These are phyloP conservation scores for Limanda limanda DNA, from an alignment of 2,113 vertebrate species.

Conservation along the genomic window DNA sequence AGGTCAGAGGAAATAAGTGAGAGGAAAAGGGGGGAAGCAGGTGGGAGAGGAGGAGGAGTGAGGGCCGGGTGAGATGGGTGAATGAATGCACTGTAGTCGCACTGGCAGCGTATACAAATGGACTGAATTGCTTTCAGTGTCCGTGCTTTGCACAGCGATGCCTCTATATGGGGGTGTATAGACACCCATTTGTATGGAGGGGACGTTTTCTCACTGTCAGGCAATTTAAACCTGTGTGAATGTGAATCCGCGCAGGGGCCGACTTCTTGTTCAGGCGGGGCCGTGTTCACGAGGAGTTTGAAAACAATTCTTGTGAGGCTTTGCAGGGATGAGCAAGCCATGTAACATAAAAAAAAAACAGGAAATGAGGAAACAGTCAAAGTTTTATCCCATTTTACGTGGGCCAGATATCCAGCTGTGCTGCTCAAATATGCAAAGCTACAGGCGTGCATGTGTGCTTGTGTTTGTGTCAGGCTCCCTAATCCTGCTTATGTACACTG, in stretches of 20 bases:
- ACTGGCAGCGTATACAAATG: conserved; percentile 56
- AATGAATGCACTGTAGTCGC: conserved; percentile 71
- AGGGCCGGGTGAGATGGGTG: conserved; percentile 55
- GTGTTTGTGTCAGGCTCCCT: conserved; percentile 50
- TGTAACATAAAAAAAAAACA: conserved; percentile 29
- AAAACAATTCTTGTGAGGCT: conserved; percentile 35
- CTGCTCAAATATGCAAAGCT: conserved; percentile 64
- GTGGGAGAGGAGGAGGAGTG: conserved; percentile 54
- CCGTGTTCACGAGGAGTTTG: conserved; percentile 28
- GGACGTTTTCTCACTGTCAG: conserved; percentile 29
- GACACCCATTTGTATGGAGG: conserved; percentile 56
- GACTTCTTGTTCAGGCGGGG: conserved; percentile 46
- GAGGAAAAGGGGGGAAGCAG: conserved; percentile 57
- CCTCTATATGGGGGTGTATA: conserved; percentile 39
- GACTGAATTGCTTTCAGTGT: conserved; percentile 59
- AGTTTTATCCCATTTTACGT: conserved; percentile 55
- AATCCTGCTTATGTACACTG: conserved; percentile 66
- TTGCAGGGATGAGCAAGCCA: conserved; percentile 36
- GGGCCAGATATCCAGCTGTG: conserved; percentile 51
- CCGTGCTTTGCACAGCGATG: conserved; percentile 64
- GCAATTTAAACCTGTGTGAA: conserved; percentile 52
- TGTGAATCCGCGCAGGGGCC: conserved; percentile 21
- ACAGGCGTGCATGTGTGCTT: conserved; percentile 41
- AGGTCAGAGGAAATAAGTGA: neutral
- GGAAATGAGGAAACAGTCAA: conserved; percentile 42